These are phyloP conservation scores for Chromobotia macracanthus DNA, from an alignment of 2,797 vertebrate genomes.

Conservation along the genomic window DNA sequence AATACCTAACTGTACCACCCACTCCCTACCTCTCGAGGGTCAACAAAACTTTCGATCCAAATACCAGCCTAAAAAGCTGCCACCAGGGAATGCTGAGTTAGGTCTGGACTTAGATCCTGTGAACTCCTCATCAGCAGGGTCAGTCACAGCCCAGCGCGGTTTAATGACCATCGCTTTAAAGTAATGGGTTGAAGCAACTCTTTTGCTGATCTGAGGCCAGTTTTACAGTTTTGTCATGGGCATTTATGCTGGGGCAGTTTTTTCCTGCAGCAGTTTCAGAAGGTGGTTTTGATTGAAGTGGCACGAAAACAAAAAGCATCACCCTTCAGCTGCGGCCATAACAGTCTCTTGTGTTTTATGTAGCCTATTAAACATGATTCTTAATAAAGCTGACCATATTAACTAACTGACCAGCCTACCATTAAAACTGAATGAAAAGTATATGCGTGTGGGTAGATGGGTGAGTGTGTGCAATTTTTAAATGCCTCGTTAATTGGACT, in stretches of 20 bases:
- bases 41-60: background rate
- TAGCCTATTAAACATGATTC: slow-evolving; percentile 49
- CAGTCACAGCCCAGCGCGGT: slow-evolving; percentile 35
- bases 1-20: background rate
- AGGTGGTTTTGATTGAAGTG: background rate
- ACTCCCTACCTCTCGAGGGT: background rate
- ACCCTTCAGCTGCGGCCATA: slow-evolving; percentile 20
- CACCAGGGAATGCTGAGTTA: slow-evolving; percentile 29
- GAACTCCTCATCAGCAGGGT: slow-evolving; percentile 24
- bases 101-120: slow-evolving; percentile 15
- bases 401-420: slow-evolving; percentile 49
- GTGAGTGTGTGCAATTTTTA: slow-evolving; percentile 9
- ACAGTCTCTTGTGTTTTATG: slow-evolving; percentile 41
- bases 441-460: background rate
- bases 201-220: slow-evolving; percentile 33
- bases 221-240: slow-evolving; percentile 25
- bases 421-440: slow-evolving; percentile 48
- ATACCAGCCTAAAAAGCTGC: slow-evolving; percentile 14
- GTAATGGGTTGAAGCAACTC: slow-evolving; percentile 32
- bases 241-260: slow-evolving; percentile 10
- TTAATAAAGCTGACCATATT: slow-evolving; percentile 47
- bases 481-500: slow-evolving; percentile 46
- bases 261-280: slow-evolving; percentile 16
- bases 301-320: slow-evolving; percentile 14
- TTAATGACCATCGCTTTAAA: slow-evolving; percentile 40